Conservation (phyloP, 2,888 invertebrate species). For the Elaeidobius kamerunicus region DNA sequence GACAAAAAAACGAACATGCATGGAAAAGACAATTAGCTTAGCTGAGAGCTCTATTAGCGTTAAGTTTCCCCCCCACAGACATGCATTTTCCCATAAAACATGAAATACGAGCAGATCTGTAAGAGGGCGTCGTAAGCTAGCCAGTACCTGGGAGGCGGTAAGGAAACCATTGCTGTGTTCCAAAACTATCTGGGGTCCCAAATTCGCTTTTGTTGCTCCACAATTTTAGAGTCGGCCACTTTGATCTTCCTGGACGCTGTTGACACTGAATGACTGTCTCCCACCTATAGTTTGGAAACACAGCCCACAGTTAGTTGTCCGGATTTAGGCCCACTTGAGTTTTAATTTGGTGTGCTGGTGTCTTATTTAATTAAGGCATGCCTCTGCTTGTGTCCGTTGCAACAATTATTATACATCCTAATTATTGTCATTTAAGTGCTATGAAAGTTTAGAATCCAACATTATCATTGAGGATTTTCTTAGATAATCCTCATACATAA, state of each 20-base stretch:
- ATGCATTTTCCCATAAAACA: no score
- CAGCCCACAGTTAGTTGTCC: slow-evolving; percentile 47
- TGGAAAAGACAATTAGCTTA: slow-evolving; percentile 23
- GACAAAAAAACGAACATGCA: slow-evolving; percentile 21
- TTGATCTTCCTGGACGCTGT: slow-evolving; percentile 33
- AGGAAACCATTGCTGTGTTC: slow-evolving; percentile 64
- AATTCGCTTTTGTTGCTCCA: slow-evolving; percentile 27
- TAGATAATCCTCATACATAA: no score
- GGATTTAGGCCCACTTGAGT: slow-evolving; percentile 11
- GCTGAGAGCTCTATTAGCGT: slow-evolving; percentile 32
- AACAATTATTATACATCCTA: no score
- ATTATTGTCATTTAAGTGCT: no score
- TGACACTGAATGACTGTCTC: slow-evolving; percentile 42
- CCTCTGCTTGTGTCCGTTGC: no score
- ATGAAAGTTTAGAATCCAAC: no score
- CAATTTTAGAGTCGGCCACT: slow-evolving; percentile 20
- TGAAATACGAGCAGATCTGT: no score
- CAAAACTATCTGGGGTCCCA: slow-evolving; percentile 54
- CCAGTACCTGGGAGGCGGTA: slow-evolving; percentile 60
- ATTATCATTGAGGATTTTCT: no score
- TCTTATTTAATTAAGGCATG: no score
- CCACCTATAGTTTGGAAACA: slow-evolving; percentile 53
- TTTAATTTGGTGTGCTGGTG: no score
- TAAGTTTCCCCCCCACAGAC: slow-evolving; percentile 27
- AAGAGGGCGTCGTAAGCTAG: slow-evolving; percentile 29